phyloP scores from a whole-genome alignment of 2,888 invertebrate species.

The Synergus laeviventris region DNA sequence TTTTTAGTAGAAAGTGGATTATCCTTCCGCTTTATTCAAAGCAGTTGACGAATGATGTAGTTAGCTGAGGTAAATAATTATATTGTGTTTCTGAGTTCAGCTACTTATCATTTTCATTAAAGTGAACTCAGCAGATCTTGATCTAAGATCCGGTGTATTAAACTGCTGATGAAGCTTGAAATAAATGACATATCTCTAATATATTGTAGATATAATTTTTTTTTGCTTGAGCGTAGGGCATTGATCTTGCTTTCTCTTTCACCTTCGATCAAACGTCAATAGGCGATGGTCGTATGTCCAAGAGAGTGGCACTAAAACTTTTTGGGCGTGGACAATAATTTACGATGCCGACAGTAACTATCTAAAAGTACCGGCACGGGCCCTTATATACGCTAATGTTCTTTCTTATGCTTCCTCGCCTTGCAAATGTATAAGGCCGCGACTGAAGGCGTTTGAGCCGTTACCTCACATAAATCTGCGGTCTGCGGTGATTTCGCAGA shows the following conservation, averaged over 20 bases:
- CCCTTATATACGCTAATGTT: conserved; percentile 43
- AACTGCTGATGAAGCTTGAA: not conserved
- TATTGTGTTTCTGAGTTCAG: no score
- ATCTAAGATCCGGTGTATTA: not conserved
- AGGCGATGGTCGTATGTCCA: conserved; percentile 54
- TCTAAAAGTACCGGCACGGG: conserved; percentile 69
- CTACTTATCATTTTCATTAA: no score
- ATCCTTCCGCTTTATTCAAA: not conserved
- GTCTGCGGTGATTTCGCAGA: conserved; percentile 56
- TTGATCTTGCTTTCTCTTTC: not conserved
- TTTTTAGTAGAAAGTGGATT: not conserved
- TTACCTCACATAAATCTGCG: conserved; percentile 73
- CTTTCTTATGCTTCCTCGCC: conserved; percentile 46
- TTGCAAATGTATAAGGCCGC: conserved; percentile 47
- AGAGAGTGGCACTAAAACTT: conserved; percentile 69
- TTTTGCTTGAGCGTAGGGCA: not conserved
- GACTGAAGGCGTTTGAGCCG: conserved; percentile 51
- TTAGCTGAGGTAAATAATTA: not conserved
- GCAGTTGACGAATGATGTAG: not conserved
- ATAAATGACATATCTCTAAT: no score
- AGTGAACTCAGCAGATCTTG: not conserved
- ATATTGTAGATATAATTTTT: not conserved
- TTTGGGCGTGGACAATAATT: conserved; percentile 72
- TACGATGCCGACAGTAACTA: conserved; percentile 73
- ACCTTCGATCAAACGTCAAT: conserved; percentile 45